A percentile compares a stretch with the other conserved stretches of the same genome.
Conservation (phyloP, 2,888 invertebrate genomes). For the Andrena marginata region DNA sequence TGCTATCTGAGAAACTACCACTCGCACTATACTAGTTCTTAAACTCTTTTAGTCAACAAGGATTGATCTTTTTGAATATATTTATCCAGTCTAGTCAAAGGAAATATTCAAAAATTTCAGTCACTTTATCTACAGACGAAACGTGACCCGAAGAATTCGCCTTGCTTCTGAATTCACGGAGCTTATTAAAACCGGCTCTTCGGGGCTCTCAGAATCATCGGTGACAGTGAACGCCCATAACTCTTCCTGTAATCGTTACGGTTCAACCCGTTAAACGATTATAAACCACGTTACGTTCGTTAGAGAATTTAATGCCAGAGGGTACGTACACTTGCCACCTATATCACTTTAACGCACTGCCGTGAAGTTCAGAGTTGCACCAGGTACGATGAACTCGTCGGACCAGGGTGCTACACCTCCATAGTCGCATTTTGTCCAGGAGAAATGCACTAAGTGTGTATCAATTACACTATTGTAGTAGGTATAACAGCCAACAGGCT, state of each 20-base stretch:
- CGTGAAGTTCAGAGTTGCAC: constrained; percentile 67
- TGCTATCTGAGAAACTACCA: no score
- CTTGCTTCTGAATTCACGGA: neutral
- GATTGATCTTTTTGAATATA: no score
- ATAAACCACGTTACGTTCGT: constrained; percentile 77
- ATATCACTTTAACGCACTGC: constrained; percentile 71
- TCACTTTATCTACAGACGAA: neutral
- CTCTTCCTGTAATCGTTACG: constrained; percentile 68
- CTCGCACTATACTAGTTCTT: no score
- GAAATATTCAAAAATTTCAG: neutral
- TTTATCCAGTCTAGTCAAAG: neutral
- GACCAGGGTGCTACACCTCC: constrained; percentile 30
- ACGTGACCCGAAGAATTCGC: neutral
- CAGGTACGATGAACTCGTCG: constrained; percentile 70
- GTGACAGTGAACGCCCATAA: constrained; percentile 61
- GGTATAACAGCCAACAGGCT: no score
- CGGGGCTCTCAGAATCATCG: constrained; percentile 37
- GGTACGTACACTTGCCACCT: constrained; percentile 64
- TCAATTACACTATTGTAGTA: neutral
- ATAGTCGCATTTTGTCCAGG: neutral
- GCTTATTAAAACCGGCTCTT: constrained; percentile 9
- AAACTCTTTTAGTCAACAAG: no score
- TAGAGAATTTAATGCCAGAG: constrained; percentile 80
- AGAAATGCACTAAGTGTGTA: neutral
- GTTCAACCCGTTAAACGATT: constrained; percentile 68